Percentiles rank a stretch among this genome's conserved stretches.
phyloP scores from a whole-genome alignment of 2,797 vertebrate species.

The Peromyscus melanophrys region DNA sequence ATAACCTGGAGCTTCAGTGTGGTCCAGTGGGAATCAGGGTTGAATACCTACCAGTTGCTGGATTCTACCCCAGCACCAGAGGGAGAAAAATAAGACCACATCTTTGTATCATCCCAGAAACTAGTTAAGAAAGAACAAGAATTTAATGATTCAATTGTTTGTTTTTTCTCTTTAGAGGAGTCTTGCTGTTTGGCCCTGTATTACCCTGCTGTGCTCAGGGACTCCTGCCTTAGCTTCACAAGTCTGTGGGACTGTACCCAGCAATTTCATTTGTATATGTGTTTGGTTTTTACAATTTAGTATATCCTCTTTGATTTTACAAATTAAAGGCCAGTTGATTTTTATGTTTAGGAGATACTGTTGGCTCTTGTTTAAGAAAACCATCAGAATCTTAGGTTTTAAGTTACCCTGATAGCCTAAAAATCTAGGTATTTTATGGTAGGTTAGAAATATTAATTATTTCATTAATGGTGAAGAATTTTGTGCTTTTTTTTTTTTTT shows the following conservation, averaged over 20 bases:
- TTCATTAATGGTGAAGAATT: constrained; percentile 11
- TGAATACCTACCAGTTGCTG: background rate
- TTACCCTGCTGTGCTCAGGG: background rate
- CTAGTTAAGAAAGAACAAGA: constrained; percentile 31
- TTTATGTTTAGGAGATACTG: constrained; percentile 45
- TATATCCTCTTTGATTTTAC: background rate
- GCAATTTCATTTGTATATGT: background rate
- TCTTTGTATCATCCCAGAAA: constrained; percentile 34
- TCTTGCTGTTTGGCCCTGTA: background rate
- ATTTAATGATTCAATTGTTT: background rate
- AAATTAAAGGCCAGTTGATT: background rate
- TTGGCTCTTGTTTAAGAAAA: constrained; percentile 61
- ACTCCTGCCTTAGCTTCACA: background rate
- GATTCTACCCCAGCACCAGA: background rate
- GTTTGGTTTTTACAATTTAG: constrained; percentile 59
- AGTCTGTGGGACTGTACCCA: background rate
- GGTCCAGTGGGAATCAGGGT: background rate
- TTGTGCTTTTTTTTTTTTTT: background rate
- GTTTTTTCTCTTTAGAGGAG: background rate
- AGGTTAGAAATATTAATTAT: constrained; percentile 42
- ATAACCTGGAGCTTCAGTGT: background rate
- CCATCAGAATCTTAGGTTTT: constrained; percentile 41
- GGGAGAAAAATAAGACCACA: background rate
- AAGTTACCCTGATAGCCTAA: constrained; percentile 28
- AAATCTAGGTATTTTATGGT: constrained; percentile 1